phyloP scores from a whole-genome alignment of 2,113 vertebrate species.

The Ailuropoda melanoleuca region DNA sequence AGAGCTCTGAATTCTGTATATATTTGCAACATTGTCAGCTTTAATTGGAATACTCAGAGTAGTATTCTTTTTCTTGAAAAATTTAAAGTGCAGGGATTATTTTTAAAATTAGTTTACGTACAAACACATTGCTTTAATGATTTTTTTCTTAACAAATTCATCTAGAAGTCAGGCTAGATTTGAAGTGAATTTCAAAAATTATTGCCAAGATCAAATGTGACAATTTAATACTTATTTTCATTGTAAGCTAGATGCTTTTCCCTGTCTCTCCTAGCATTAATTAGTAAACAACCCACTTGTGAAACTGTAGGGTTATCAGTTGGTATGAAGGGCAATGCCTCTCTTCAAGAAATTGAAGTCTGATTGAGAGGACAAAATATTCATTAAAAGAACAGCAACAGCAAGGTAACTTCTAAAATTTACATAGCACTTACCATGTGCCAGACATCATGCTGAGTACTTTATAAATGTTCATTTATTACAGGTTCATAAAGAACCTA shows the following conservation, averaged over 20 bases:
- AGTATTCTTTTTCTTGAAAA: neutral
- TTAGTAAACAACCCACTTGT: neutral
- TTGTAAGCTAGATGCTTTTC: neutral
- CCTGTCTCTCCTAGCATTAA: neutral
- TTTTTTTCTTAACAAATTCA: neutral
- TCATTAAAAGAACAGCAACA: neutral
- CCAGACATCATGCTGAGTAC: neutral
- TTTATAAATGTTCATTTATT: neutral
- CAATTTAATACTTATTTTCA: neutral
- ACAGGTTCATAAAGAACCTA: neutral
- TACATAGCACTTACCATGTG: neutral
- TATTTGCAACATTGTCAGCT: neutral
- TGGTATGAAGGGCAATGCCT: neutral
- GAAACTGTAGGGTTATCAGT: neutral
- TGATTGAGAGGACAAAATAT: neutral
- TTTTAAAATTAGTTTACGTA: neutral
- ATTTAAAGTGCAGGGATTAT: neutral
- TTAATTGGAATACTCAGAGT: neutral
- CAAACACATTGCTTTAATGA: constrained; percentile 19
- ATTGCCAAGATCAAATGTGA: neutral
- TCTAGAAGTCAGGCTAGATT: neutral
- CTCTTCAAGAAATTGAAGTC: neutral
- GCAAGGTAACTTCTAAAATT: neutral
- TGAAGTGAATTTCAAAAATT: constrained; percentile 20
- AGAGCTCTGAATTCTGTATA: neutral